These are phyloP conservation scores for Parnassius orleans DNA, from an alignment of 2,888 invertebrate species.

Conservation along the genomic window DNA sequence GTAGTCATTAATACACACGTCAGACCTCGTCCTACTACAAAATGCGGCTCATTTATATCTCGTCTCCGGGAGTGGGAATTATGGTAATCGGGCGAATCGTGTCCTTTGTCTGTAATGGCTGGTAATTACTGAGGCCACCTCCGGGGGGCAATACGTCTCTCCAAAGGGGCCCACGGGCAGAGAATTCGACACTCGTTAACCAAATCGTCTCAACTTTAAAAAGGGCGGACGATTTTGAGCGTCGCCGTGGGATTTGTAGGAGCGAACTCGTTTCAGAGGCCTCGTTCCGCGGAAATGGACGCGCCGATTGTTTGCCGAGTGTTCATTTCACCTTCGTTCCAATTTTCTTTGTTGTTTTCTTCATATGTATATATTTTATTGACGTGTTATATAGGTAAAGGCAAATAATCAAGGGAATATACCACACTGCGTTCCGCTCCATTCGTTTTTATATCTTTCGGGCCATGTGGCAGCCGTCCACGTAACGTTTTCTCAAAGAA, in stretches of 20 bases:
- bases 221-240: constrained; percentile 76
- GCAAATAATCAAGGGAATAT: constrained; percentile 27
- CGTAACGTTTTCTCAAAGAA: constrained; percentile 48
- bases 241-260: constrained; percentile 65
- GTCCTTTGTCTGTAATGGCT: constrained; percentile 80
- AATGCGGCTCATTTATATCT: constrained; percentile 78
- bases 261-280: constrained; percentile 36
- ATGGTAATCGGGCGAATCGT: constrained; percentile 79
- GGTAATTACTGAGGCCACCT: constrained; percentile 77
- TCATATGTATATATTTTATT: neutral
- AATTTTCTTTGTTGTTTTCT: neutral
- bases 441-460: constrained; percentile 72
- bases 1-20: constrained; percentile 80
- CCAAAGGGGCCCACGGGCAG: constrained; percentile 60
- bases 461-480: constrained; percentile 62
- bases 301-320: neutral
- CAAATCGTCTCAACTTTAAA: constrained; percentile 79
- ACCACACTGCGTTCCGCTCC: constrained; percentile 62
- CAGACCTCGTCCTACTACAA: constrained; percentile 77
- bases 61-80: constrained; percentile 75
- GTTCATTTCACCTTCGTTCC: neutral
- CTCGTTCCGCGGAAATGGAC: constrained; percentile 6
- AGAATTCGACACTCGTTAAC: constrained; percentile 79
- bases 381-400: neutral
- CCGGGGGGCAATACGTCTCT: constrained; percentile 70